phyloP scores from a whole-genome alignment of 2,113 vertebrate genomes.

The Cariama cristata region DNA sequence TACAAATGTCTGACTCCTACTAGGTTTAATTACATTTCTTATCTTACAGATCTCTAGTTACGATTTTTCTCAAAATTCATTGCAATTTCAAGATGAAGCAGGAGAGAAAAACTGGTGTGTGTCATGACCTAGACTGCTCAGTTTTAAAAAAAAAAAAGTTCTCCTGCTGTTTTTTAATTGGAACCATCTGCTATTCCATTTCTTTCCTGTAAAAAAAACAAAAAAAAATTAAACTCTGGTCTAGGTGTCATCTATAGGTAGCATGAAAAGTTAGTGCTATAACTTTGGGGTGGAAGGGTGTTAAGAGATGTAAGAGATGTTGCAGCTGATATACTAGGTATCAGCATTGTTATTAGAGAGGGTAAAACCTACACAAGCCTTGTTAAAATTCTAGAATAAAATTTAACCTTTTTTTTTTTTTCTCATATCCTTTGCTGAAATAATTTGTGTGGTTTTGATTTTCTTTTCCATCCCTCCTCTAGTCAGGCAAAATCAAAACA shows the following conservation, averaged over 20 bases:
- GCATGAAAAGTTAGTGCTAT: not conserved
- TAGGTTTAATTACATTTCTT: constrained; percentile 17
- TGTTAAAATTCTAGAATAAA: not conserved
- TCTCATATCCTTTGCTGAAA: not conserved
- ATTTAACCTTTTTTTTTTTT: not conserved
- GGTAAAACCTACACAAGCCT: not conserved
- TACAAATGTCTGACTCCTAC: not conserved
- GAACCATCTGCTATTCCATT: constrained; percentile 60
- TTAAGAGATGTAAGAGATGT: not conserved
- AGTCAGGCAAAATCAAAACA: not conserved
- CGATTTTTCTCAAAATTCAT: not conserved
- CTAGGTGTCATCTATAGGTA: not conserved
- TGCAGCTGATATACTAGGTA: not conserved
- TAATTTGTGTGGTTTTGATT: not conserved
- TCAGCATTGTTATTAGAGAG: not conserved
- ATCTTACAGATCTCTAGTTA: not conserved
- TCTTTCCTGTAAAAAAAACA: constrained; percentile 11
- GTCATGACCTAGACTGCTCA: constrained; percentile 8
- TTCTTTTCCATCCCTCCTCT: not conserved
- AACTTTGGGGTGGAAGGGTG: not conserved
- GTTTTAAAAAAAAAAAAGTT: not conserved
- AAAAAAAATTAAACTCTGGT: constrained; percentile 3
- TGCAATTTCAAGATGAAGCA: constrained; percentile 3
- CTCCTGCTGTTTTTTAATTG: constrained; percentile 65
- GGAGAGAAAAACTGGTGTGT: not conserved